phyloP scores from a whole-genome alignment of 1,140 invertebrate genomes.

The Frieseomelitta varia region DNA sequence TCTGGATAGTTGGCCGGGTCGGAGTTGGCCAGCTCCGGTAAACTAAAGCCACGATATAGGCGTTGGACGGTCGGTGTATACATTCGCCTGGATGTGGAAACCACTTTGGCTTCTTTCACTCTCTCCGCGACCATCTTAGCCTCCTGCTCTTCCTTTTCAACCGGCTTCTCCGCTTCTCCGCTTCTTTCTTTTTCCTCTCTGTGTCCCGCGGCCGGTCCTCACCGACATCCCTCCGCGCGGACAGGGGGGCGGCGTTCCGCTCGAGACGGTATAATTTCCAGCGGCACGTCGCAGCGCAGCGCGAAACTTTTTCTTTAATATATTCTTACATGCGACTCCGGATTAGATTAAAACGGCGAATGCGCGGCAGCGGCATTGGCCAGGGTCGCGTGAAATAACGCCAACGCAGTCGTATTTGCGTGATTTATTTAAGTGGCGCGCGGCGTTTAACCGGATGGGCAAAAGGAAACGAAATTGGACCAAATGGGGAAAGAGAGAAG shows the following conservation, averaged over 20 bases:
- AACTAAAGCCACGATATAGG: constrained; percentile 50
- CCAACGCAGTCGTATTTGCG: constrained; percentile 76
- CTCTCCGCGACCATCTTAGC: neutral
- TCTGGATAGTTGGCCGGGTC: constrained; percentile 64
- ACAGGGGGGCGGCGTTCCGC: neutral
- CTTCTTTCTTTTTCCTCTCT: neutral
- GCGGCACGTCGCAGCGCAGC: constrained; percentile 69
- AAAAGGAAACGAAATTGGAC: constrained; percentile 46
- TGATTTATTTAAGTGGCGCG: constrained; percentile 78
- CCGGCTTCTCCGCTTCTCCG: neutral
- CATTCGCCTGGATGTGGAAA: constrained; percentile 54
- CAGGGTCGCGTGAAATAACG: constrained; percentile 58
- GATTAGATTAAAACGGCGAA: constrained; percentile 82
- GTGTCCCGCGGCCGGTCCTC: neutral
- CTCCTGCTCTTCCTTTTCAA: neutral
- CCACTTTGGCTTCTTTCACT: constrained; percentile 36
- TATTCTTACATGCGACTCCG: constrained; percentile 80
- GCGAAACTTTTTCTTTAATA: constrained; percentile 80
- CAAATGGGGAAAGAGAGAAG: neutral
- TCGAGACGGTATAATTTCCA: constrained; percentile 74
- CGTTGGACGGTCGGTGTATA: constrained; percentile 17
- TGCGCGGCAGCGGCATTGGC: constrained; percentile 56
- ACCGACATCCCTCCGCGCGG: neutral
- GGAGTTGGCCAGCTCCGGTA: constrained; percentile 34
- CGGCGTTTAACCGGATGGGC: too few species aligned